Base-by-base conservation (phyloP, 2,888 invertebrate species). In the Meta bourneti region DNA sequence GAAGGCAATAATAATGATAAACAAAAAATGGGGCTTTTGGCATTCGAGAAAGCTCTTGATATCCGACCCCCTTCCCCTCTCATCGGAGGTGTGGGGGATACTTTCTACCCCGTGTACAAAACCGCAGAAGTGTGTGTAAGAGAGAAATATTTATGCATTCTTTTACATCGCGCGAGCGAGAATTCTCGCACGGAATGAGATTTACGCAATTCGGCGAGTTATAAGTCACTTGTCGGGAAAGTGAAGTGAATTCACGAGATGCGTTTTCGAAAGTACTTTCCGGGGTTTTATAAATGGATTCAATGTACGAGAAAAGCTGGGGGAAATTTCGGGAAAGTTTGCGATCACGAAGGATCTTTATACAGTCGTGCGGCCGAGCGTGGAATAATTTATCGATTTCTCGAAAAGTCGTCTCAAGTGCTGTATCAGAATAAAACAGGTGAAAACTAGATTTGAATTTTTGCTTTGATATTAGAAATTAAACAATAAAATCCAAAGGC, bases 271-370 rank as follows among this genome's bases (percentile, higher is more conserved):
- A 51, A 81, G 81, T 71, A 82, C 70, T 82, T 79, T 61, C 49
- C 52, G 19, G 72, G 85, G 77, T 86, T 86, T 86, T 88, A 88
- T 88, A 88, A 88, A 88, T 88, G 81, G 88, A 74, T 88, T 72
- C 74, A n/a, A 74, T 81, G 74, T 72, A 72, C 70, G 54, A 54
- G 54, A 72, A 79, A 88, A 74, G 88, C 74, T 72, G 80, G 52
- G 54, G 69, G 84, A 54, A 52, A 61, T 72, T 51, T 71, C 48
- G 61, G 49, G 54, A 75, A 48, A 19, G 49, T 77, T 87, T 79
- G 19, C n/a, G 51, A 87, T 79, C 87, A 87, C 72, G 88, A 70
- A 88, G 61, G 61, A n/a, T 49, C 52, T 79, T 78, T 61, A 6
- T 34, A 34, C 34, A 34, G 34, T 34, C 34, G 7, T 13, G 13